Percentiles rank a stretch among this genome's conserved stretches.
These are phyloP conservation scores for Rhinopomastus cyanomelas DNA, from an alignment of 2,113 vertebrate species.

Conservation along the genomic window DNA sequence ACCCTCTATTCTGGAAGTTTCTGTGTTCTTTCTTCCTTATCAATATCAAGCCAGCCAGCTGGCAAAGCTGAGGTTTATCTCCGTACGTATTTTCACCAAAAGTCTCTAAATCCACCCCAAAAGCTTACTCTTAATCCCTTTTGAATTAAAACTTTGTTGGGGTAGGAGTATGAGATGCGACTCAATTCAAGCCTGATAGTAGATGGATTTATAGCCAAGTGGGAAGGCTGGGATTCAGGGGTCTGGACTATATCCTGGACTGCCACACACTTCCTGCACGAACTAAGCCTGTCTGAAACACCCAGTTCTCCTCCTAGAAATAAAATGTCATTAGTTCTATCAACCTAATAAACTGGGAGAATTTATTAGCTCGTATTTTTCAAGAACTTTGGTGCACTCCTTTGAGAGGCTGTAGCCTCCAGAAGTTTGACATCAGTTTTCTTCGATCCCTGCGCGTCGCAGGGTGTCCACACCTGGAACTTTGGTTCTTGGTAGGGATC, in stretches of 20 bases:
- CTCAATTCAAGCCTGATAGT: neutral
- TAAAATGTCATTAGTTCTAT: neutral
- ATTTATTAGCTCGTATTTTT: constrained; percentile 6
- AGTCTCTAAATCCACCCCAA: neutral
- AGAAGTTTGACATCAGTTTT: neutral
- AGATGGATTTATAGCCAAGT: neutral
- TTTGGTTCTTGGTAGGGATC: neutral
- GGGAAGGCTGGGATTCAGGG: neutral
- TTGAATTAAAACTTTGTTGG: neutral
- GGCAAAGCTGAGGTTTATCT: neutral
- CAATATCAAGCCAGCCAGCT: neutral
- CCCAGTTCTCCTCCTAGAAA: neutral
- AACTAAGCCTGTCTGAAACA: neutral
- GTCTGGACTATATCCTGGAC: neutral
- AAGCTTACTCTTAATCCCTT: neutral
- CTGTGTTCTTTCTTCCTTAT: neutral
- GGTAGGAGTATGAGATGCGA: neutral
- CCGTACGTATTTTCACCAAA: neutral
- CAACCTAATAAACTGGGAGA: neutral
- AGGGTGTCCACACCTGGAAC: neutral
- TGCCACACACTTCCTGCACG: neutral
- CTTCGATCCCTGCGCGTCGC: neutral
- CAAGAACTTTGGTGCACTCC: neutral
- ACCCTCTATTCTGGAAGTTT: neutral
- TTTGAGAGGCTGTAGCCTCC: neutral